Base-by-base conservation (phyloP, 2,888 invertebrate genomes). In the Platynereis dumerilii region DNA sequence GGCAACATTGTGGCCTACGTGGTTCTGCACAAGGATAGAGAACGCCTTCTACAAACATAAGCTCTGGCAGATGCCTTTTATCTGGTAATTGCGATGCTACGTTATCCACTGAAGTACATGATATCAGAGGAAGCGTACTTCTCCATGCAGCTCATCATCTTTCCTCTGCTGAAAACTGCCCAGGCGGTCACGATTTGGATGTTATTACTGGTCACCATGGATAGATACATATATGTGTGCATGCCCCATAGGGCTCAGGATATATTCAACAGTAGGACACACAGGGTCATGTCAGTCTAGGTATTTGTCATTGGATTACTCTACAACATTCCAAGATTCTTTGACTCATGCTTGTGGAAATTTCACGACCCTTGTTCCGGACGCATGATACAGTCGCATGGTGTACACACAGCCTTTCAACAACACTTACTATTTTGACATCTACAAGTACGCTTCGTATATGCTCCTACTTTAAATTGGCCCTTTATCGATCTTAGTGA, bases 161-260 rank as follows among this genome's bases (percentile, higher is more conserved):
- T 34, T 1, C n/a, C 42, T 15, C 67, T 63, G 57, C 72, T 69
- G 66, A 62, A 68, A 52, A 69, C 68, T 10, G 58, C 66, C 27
- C 72, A 72, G 58, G 64, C 71, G 22, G 60, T 69, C 20, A 60
- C 66, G n/a, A 72, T 72, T 39, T 72, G 70, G 66, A 67, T 71
- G 69, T 67, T 72, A 57, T 67, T 69, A 3, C 52, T 69, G 29
- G 71, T 72, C 2, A 72, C 72, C 26, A 55, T 69, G 20, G 72
- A 72, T 58, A 56, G 72, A 2, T 72, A 60, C 42, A 56, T 63
- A n/a, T 71, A 70, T 57, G 71, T 72, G 20, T 69, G 71, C 56
- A 24, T 48, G 27, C 71, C 71, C 2, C 54, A 66, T 20, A 42
- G 52, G 7, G 71, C 72, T 1, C 69, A 64, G 0, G 17, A 55